Conservation (phyloP, 2,888 invertebrate species). For the Hoplodrina ambigua region DNA sequence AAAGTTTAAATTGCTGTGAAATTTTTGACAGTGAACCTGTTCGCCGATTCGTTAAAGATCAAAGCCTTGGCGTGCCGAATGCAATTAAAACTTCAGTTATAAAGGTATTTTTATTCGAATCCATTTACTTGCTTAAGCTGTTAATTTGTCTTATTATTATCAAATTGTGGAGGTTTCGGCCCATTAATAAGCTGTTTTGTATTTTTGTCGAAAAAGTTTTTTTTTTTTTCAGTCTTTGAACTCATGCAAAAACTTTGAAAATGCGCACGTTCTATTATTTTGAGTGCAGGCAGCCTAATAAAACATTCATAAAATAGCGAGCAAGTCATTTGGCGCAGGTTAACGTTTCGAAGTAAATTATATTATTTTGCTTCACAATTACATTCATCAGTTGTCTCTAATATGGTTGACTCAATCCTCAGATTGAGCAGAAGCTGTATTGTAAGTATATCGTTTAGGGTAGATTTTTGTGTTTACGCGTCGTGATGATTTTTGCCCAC, state of each 20-base stretch:
- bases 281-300: slow-evolving; percentile 2
- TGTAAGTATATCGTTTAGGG: background rate
- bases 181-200: background rate
- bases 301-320: slow-evolving; percentile 12
- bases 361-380: slow-evolving; percentile 6
- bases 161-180: background rate
- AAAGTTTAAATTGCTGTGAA: background rate
- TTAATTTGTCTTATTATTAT: too few relatives aligned
- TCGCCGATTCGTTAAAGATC: background rate
- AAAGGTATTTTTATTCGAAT: background rate
- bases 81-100: background rate
- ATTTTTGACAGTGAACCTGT: background rate
- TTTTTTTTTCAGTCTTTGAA: background rate
- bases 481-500: too few relatives aligned
- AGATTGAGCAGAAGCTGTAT: too few relatives aligned
- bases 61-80: background rate
- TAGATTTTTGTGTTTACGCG: background rate
- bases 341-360: background rate
- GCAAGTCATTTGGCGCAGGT: background rate
- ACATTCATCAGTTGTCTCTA: background rate
- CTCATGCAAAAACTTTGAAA: slow-evolving; percentile 3
- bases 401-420: background rate
- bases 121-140: background rate
- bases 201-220: background rate
- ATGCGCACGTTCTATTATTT: slow-evolving; percentile 8